Conservation (phyloP, 2,888 invertebrate species). For the Andrena marginata region DNA sequence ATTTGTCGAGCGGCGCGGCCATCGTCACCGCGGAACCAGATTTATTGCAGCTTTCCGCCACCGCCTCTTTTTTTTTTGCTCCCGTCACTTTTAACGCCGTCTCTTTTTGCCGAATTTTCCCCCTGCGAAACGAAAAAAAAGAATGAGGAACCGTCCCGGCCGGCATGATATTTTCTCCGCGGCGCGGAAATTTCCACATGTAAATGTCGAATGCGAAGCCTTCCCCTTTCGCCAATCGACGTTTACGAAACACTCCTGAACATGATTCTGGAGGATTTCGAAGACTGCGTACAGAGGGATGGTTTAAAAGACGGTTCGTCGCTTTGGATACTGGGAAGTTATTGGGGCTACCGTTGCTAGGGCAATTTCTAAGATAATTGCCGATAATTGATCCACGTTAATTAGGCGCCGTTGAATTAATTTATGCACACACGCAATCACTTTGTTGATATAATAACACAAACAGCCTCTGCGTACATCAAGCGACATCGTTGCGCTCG, state of each 20-base stretch:
- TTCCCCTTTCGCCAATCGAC: too few species aligned
- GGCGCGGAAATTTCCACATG: not conserved
- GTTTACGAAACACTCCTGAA: too few species aligned
- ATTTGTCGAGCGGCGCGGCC: conserved; percentile 56
- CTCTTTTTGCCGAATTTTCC: conserved; percentile 5
- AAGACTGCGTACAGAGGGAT: too few species aligned
- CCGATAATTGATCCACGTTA: not conserved
- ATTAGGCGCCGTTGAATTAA: not conserved
- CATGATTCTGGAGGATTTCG: too few species aligned
- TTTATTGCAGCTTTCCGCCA: conserved; percentile 54
- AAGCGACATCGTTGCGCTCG: conserved; percentile 9
- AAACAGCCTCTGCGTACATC: not conserved
- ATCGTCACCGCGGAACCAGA: conserved; percentile 58
- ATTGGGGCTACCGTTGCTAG: too few species aligned
- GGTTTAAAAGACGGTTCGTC: too few species aligned
- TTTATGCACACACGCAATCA: not conserved
- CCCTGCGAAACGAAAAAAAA: conserved; percentile 1
- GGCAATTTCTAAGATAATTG: not conserved
- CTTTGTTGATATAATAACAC: conserved; percentile 1
- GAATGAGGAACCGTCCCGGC: not conserved
- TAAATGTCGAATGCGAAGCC: not conserved
- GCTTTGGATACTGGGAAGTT: too few species aligned
- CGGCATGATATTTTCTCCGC: not conserved
- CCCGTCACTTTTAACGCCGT: conserved; percentile 5
- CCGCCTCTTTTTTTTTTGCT: conserved; percentile 23